A percentile compares a stretch with the other conserved stretches of the same genome.
These are phyloP conservation scores for Nothoprocta pentlandii DNA, from an alignment of 2,113 vertebrate species.

Conservation along the genomic window DNA sequence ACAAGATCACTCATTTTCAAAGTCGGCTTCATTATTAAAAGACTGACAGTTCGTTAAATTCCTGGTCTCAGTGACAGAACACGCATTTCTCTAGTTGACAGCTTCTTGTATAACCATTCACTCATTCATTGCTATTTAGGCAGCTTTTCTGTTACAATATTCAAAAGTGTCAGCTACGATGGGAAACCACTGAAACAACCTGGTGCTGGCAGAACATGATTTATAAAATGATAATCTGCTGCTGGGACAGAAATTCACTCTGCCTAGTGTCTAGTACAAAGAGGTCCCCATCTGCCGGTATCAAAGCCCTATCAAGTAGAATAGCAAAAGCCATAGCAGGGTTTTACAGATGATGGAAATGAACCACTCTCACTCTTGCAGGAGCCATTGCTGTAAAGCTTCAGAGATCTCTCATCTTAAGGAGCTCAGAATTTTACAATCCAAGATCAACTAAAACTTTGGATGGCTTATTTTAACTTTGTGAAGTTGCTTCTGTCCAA, in stretches of 20 bases:
- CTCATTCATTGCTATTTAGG: neutral
- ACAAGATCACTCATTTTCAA: neutral
- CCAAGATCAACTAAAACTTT: neutral
- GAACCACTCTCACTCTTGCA: neutral
- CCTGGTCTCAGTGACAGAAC: neutral
- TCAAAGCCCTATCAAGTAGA: neutral
- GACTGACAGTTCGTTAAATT: neutral
- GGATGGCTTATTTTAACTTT: neutral
- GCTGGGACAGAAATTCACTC: neutral
- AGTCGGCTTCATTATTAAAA: neutral
- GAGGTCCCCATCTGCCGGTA: neutral
- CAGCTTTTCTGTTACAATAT: conserved; percentile 31
- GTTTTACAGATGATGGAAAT: neutral
- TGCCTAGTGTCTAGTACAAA: neutral
- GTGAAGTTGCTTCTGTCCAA: neutral
- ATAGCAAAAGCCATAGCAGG: neutral
- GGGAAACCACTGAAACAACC: neutral
- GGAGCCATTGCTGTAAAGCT: neutral
- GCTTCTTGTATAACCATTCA: conserved; percentile 20
- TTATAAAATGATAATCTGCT: neutral
- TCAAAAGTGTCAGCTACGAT: neutral
- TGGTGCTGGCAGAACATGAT: neutral
- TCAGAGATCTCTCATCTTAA: neutral
- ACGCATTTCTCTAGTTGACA: neutral
- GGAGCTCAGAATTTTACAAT: neutral